Evolutionary conservation across 2,888 invertebrate species (phyloP).

Genomic region (Argynnis bischoffii): DNA sequence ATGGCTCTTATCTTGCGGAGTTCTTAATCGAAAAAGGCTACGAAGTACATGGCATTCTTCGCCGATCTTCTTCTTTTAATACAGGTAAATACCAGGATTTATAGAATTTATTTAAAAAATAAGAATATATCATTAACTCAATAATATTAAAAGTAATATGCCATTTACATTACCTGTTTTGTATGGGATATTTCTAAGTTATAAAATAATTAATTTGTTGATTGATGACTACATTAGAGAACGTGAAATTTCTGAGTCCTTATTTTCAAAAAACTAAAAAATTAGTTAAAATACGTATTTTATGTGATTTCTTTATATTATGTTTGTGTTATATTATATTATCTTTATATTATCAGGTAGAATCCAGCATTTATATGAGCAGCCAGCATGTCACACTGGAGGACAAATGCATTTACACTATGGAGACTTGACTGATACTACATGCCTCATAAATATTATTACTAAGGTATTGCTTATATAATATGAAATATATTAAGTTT

Average conservation of each 20-base stretch:
- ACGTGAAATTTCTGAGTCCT: no score
- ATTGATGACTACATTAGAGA: no score
- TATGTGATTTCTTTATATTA: neutral
- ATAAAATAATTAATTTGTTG: no score
- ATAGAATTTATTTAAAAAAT: neutral
- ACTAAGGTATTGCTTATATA: slow-evolving; percentile 57
- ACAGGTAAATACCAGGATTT: slow-evolving; percentile 77
- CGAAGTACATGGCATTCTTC: slow-evolving; percentile 96
- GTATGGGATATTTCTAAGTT: no score
- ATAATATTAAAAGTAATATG: neutral
- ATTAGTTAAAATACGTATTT: neutral
- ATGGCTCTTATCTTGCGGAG: slow-evolving; percentile 98
- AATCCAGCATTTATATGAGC: slow-evolving; percentile 97
- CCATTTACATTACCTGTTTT: no score
- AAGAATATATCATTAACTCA: neutral
- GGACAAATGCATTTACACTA: slow-evolving; percentile 97
- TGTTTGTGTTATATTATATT: neutral
- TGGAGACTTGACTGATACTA: slow-evolving; percentile 99
- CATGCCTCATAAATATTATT: slow-evolving; percentile 85
- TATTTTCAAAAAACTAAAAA: no score
- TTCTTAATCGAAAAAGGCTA: slow-evolving; percentile 96
- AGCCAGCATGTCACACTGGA: slow-evolving; percentile 93
- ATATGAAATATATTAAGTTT: neutral
- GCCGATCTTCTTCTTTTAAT: slow-evolving; percentile 97
- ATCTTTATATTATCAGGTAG: slow-evolving; percentile 69